phyloP scores from a whole-genome alignment of 2,888 invertebrate genomes.

The Drosophila koepferae region DNA sequence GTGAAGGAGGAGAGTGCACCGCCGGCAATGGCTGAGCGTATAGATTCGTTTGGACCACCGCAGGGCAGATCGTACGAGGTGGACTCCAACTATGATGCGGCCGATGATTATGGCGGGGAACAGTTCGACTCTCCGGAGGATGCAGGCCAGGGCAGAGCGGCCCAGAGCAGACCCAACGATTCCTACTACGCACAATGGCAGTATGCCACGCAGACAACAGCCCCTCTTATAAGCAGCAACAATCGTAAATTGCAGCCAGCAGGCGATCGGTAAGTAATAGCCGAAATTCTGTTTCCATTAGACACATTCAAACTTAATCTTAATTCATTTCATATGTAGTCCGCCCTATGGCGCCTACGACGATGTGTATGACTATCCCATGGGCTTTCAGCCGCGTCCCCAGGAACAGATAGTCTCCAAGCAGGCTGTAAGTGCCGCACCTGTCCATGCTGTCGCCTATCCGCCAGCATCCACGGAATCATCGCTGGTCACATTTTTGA shows the following conservation, averaged over 20 bases:
- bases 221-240: constrained; percentile 26
- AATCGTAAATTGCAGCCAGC: constrained; percentile 56
- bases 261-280: constrained; percentile 51
- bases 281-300: not conserved
- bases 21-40: constrained; percentile 48
- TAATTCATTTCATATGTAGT: constrained; percentile 19
- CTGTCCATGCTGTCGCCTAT: constrained; percentile 14
- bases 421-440: constrained; percentile 27
- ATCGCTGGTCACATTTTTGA: constrained; percentile 69
- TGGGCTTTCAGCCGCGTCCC: constrained; percentile 69
- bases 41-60: constrained; percentile 46
- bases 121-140: constrained; percentile 25
- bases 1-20: constrained; percentile 56
- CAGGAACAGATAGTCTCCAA: constrained; percentile 37
- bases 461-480: constrained; percentile 46
- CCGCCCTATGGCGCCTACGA: constrained; percentile 62
- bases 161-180: constrained; percentile 41
- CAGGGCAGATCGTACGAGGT: constrained; percentile 45
- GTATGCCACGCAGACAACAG: constrained; percentile 32
- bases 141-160: constrained; percentile 54
- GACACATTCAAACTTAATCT: not conserved
- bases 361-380: constrained; percentile 70
- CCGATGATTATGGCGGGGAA: constrained; percentile 52
- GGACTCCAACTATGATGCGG: constrained; percentile 53
- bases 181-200: constrained; percentile 63